Percentiles rank a stretch among this genome's conserved stretches.
Evolutionary conservation across 2,888 invertebrate genomes (phyloP).

Genomic region (Philaethria dido): DNA sequence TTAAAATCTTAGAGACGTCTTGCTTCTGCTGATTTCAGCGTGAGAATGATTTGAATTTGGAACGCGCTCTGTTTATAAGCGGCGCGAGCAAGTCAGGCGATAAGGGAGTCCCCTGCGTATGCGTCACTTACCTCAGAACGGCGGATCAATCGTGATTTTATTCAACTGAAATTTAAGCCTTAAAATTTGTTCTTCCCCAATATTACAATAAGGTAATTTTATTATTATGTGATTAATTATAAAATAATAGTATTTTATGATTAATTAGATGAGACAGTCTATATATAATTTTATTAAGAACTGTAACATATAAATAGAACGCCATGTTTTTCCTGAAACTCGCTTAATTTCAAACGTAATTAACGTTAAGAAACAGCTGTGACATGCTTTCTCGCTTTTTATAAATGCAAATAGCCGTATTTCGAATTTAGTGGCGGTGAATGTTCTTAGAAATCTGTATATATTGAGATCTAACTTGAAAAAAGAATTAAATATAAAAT

Average conservation of each 20-base stretch:
- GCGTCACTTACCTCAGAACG: conserved; percentile 50
- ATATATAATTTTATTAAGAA: conserved; percentile 17
- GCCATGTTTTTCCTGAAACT: conserved; percentile 28
- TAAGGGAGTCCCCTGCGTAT: conserved; percentile 54
- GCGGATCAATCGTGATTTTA: conserved; percentile 17
- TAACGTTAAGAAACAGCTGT: conserved; percentile 15
- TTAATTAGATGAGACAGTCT: neutral
- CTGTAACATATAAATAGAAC: conserved; percentile 10
- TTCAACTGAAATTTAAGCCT: neutral
- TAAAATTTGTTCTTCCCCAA: conserved; percentile 35
- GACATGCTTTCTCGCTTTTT: conserved; percentile 19
- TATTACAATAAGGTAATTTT: conserved; percentile 16
- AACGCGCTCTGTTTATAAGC: conserved; percentile 50
- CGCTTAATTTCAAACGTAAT: conserved; percentile 9
- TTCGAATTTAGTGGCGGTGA: neutral
- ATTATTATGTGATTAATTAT: neutral
- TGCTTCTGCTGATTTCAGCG: conserved; percentile 37
- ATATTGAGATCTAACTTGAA: neutral
- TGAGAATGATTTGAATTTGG: conserved; percentile 52
- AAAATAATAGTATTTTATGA: neutral
- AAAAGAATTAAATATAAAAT: neutral
- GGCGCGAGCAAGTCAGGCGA: conserved; percentile 45
- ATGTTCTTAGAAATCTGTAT: conserved; percentile 17
- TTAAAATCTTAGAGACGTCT: conserved; percentile 38
- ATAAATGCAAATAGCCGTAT: neutral